Percentiles rank a stretch among this genome's conserved stretches.
Conservation (phyloP, 2,797 vertebrate genomes). For the Notolabrus celidotus region DNA sequence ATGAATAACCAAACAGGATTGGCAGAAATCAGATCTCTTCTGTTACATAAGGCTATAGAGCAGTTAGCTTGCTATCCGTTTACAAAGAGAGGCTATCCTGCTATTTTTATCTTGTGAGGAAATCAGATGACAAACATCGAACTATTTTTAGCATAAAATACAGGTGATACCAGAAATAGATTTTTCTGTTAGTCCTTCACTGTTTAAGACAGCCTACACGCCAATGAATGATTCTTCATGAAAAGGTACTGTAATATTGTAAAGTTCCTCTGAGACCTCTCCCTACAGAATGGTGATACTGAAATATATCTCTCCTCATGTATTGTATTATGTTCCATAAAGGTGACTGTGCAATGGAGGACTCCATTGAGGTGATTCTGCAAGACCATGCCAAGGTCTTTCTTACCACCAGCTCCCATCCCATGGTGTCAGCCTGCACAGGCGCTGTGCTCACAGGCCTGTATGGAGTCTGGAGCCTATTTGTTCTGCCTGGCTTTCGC, state of each 20-base stretch:
- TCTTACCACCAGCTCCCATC: conserved; percentile 50
- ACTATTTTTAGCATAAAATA: not conserved
- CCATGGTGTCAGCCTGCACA: conserved; percentile 54
- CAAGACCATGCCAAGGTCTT: conserved; percentile 59
- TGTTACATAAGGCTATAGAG: not conserved
- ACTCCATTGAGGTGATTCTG: conserved; percentile 82
- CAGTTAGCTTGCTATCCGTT: not conserved
- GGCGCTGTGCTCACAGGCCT: conserved; percentile 70
- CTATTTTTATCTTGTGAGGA: conserved; percentile 5
- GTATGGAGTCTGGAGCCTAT: conserved; percentile 84
- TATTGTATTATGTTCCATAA: conserved; percentile 1
- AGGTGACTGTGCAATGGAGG: conserved; percentile 78
- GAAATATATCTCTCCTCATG: not conserved
- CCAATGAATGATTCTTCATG: not conserved
- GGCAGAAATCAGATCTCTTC: conserved; percentile 5
- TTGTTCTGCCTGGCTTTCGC: conserved; percentile 80
- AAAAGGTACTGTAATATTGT: not conserved
- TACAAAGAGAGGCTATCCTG: not conserved
- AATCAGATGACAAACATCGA: not conserved
- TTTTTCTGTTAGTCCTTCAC: too few species aligned
- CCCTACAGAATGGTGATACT: not conserved
- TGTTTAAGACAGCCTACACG: not conserved
- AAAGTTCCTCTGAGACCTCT: not conserved
- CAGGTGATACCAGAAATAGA: too few species aligned
- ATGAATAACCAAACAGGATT: conserved; percentile 23